These are phyloP conservation scores for Drosophila guanche DNA, from an alignment of 1,140 invertebrate species.

Conservation along the genomic window DNA sequence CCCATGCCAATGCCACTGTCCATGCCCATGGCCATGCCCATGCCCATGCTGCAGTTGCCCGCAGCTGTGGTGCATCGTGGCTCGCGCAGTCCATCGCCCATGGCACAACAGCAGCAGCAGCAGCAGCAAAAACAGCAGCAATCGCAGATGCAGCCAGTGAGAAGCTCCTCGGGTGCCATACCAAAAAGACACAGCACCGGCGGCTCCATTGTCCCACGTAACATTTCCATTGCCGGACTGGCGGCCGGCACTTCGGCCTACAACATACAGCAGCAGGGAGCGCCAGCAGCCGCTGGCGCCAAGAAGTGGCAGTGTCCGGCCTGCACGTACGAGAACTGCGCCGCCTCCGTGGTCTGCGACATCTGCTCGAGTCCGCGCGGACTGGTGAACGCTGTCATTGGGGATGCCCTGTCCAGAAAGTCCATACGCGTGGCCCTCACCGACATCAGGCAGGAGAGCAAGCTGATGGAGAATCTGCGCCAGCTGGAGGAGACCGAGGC, in stretches of 20 bases:
- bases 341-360: constrained; percentile 88
- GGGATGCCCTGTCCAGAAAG: constrained; percentile 56
- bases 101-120: constrained; percentile 26
- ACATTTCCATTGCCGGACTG: constrained; percentile 57
- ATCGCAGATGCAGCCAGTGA: constrained; percentile 17
- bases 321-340: constrained; percentile 92
- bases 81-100: constrained; percentile 66
- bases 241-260: constrained; percentile 45
- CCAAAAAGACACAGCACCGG: constrained; percentile 82
- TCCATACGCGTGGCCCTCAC: constrained; percentile 56
- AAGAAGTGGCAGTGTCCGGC: constrained; percentile 90
- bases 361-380: constrained; percentile 90
- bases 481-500: constrained; percentile 92
- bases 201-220: constrained; percentile 64
- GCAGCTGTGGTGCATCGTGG: constrained; percentile 39
- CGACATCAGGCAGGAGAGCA: constrained; percentile 86
- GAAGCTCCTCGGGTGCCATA: constrained; percentile 67
- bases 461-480: constrained; percentile 92
- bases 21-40: constrained; percentile 25
- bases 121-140: constrained; percentile 14
- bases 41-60: constrained; percentile 45
- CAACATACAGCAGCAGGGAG: constrained; percentile 58
- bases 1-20: constrained; percentile 15
- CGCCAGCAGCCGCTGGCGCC: constrained; percentile 34
- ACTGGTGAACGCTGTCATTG: constrained; percentile 79